These are phyloP conservation scores for Tamandua tetradactyla DNA, from an alignment of 2,797 vertebrate species.

Conservation along the genomic window DNA sequence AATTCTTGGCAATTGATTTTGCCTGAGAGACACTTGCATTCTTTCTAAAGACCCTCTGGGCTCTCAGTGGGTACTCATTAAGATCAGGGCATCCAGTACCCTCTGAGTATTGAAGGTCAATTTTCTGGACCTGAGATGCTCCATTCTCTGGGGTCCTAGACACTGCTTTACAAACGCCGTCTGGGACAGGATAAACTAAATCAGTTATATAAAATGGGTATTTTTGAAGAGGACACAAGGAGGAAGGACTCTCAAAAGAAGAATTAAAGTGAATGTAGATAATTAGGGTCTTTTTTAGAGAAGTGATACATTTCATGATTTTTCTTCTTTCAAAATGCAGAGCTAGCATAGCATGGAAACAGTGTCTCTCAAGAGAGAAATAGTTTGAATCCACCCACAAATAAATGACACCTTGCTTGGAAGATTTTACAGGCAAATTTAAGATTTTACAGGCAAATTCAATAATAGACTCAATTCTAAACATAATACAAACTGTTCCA, in stretches of 20 bases:
- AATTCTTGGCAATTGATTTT: not conserved
- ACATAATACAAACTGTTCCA: not conserved
- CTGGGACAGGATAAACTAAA: not conserved
- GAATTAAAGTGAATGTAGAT: not conserved
- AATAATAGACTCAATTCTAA: not conserved
- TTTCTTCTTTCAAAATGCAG: constrained; percentile 11
- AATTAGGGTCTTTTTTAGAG: not conserved
- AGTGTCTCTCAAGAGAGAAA: constrained; percentile 8
- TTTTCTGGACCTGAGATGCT: not conserved
- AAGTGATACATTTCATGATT: not conserved
- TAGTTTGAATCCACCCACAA: not conserved
- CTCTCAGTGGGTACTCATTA: not conserved
- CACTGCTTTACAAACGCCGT: not conserved
- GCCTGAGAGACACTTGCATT: not conserved
- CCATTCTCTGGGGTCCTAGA: not conserved
- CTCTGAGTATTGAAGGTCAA: not conserved
- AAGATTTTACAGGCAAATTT: not conserved
- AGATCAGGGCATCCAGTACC: not conserved
- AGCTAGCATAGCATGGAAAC: not conserved
- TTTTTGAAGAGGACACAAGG: not conserved
- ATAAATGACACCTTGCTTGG: not conserved
- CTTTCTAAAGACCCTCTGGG: not conserved
- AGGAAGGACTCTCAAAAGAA: not conserved
- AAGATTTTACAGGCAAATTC: not conserved
- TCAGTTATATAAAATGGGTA: not conserved